Evolutionary conservation across 2,888 invertebrate species (phyloP).

Genomic region (Oxycera nigricornis): DNA sequence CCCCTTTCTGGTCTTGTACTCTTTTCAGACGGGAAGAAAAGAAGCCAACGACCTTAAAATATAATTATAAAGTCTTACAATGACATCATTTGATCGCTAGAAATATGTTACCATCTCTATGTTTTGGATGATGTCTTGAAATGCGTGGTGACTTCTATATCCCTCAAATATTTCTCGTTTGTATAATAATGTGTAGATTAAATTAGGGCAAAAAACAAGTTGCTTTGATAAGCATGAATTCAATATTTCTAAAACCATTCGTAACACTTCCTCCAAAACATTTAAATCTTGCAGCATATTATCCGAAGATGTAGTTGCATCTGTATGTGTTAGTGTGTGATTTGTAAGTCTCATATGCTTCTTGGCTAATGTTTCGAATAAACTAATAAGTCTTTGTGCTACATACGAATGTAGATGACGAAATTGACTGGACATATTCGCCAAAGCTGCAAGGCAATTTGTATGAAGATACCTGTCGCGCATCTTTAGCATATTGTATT

Average conservation of each 20-base stretch:
- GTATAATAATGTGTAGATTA: conserved; percentile 95
- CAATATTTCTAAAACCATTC: conserved; percentile 96
- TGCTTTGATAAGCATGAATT: conserved; percentile 93
- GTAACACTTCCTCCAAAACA: conserved; percentile 93
- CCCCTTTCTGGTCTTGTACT: conserved; percentile 71
- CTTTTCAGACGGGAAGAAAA: conserved; percentile 69
- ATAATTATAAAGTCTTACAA: not conserved
- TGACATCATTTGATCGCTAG: too few relatives aligned
- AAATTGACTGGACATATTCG: conserved; percentile 97
- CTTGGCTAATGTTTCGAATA: conserved; percentile 90
- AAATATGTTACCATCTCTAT: conserved; percentile 85
- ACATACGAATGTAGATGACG: conserved; percentile 93
- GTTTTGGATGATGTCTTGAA: conserved; percentile 93
- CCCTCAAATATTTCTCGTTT: conserved; percentile 88
- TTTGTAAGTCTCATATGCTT: conserved; percentile 76
- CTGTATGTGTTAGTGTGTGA: too few relatives aligned
- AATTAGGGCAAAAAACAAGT: conserved; percentile 85
- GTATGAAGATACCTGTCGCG: conserved; percentile 98
- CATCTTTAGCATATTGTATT: conserved; percentile 96
- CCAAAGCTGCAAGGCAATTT: conserved; percentile 96
- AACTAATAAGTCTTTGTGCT: conserved; percentile 88
- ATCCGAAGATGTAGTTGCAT: conserved; percentile 56
- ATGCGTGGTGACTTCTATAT: conserved; percentile 85
- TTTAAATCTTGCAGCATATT: conserved; percentile 81
- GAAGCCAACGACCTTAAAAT: conserved; percentile 68